These are phyloP conservation scores for Rhodeus uyekii DNA, from an alignment of 2,797 vertebrate genomes.

Conservation along the genomic window DNA sequence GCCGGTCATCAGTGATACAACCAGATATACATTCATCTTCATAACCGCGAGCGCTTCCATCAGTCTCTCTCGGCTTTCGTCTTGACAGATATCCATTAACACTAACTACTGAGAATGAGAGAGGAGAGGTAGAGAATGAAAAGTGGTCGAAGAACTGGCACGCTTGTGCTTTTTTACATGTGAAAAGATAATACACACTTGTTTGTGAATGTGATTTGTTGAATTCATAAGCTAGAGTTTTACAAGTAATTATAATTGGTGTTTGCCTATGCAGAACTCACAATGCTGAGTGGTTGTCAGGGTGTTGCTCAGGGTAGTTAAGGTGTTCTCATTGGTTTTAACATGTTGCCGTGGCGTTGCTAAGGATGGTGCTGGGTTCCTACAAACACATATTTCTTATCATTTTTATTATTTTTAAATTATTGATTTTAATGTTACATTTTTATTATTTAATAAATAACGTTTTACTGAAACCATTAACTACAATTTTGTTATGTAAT, in stretches of 20 bases:
- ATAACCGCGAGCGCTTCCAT: slow-evolving; percentile 30
- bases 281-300: background rate
- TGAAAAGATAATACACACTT: background rate
- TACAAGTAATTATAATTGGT: background rate
- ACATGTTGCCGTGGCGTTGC: background rate
- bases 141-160: background rate
- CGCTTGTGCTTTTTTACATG: background rate
- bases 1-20: slow-evolving; percentile 19
- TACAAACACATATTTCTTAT: no score
- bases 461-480: no score
- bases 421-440: no score
- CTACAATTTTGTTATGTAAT: no score
- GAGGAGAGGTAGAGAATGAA: slow-evolving; percentile 4
- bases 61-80: background rate
- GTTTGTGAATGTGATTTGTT: background rate
- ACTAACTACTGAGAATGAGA: slow-evolving; percentile 13
- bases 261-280: background rate
- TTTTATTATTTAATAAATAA: no score
- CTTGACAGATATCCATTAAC: slow-evolving; percentile 35
- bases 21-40: slow-evolving; percentile 40
- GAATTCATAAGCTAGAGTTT: background rate
- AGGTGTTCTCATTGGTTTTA: background rate
- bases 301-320: background rate
- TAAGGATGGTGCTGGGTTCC: background rate
- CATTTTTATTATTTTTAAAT: no score